These are phyloP conservation scores for Luperina testacea DNA, from an alignment of 2,888 invertebrate species.

Conservation along the genomic window DNA sequence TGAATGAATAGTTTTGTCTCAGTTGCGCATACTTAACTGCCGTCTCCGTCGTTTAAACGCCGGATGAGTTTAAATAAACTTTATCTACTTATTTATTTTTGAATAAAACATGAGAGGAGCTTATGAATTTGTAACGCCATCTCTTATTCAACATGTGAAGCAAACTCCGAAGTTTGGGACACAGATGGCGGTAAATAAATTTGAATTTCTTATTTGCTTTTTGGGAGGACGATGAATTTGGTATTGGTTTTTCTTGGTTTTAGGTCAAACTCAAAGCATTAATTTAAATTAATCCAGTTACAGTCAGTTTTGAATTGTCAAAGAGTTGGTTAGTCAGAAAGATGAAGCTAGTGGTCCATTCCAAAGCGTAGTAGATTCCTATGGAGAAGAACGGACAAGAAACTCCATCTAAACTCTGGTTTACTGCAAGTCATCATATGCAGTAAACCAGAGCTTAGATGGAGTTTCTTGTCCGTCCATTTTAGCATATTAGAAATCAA, in stretches of 20 bases:
- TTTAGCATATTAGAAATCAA: no score
- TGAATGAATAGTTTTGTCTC: constrained; percentile 69
- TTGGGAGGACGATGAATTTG: constrained; percentile 4
- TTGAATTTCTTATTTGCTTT: constrained; percentile 28
- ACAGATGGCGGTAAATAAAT: constrained; percentile 55
- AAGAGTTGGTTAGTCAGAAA: neutral
- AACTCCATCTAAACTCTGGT: neutral
- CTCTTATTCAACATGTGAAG: constrained; percentile 56
- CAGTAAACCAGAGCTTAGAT: no score
- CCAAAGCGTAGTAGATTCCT: neutral
- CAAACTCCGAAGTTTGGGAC: constrained; percentile 30
- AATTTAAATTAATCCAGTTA: neutral
- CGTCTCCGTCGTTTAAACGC: constrained; percentile 64
- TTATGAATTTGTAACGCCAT: constrained; percentile 65
- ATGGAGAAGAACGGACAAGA: neutral
- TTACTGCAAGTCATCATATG: no score
- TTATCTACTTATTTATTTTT: constrained; percentile 64
- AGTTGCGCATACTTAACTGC: constrained; percentile 69
- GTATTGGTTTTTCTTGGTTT: neutral
- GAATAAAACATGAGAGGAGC: constrained; percentile 64
- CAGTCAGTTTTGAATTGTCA: neutral
- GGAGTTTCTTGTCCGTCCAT: no score
- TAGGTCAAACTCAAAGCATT: neutral
- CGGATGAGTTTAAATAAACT: constrained; percentile 67
- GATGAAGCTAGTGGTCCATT: no score